Conservation (phyloP, 2,113 vertebrate species). For the Lophura nycthemera region DNA sequence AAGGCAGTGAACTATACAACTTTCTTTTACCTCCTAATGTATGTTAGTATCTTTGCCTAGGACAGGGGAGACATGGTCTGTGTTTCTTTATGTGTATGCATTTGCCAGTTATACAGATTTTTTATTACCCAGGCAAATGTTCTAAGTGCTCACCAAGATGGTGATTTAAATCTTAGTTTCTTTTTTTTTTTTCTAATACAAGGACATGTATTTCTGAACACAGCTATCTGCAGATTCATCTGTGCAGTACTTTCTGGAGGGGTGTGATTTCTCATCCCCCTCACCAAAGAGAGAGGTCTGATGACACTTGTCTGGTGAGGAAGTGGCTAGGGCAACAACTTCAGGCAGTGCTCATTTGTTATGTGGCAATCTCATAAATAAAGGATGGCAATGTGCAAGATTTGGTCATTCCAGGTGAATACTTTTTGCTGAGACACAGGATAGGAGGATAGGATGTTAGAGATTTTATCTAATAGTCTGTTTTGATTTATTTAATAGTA, state of each 20-base stretch:
- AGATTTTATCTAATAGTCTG: not conserved
- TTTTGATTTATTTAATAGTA: not conserved
- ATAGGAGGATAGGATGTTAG: not conserved
- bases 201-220: not conserved
- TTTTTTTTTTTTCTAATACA: not conserved
- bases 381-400: not conserved
- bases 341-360: not conserved
- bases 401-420: not conserved
- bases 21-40: not conserved
- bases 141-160: not conserved
- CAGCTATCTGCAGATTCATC: not conserved
- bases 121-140: not conserved
- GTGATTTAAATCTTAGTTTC: not conserved
- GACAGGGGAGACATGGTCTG: not conserved
- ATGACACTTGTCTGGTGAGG: not conserved
- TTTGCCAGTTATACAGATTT: not conserved
- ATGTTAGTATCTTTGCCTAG: no score
- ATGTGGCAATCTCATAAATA: not conserved
- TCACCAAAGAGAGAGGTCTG: not conserved
- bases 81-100: not conserved
- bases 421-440: not conserved
- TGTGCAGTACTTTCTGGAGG: not conserved
- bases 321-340: not conserved
- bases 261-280: rapidly evolving
- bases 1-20: not conserved